A percentile compares a stretch with the other conserved stretches of the same genome.
These are phyloP conservation scores for Phyllotreta striolata DNA, from an alignment of 2,888 invertebrate species.

Conservation along the genomic window DNA sequence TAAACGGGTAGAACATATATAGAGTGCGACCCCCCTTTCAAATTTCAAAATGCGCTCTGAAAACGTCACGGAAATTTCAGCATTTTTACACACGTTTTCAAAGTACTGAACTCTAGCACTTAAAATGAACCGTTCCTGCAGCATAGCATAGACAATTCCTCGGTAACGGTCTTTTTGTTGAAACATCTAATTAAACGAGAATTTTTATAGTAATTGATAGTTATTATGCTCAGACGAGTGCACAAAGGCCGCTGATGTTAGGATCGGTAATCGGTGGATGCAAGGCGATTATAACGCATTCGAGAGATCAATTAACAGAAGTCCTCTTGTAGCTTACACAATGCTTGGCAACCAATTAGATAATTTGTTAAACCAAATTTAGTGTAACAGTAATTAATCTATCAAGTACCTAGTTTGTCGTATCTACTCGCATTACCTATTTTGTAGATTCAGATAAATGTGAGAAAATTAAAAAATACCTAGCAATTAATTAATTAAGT, in stretches of 20 bases:
- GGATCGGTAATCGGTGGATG: slow-evolving; percentile 4
- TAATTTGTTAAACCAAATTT: slow-evolving; percentile 17
- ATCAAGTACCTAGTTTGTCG: no score
- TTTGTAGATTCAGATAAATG: no score
- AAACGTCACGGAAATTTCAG: no score
- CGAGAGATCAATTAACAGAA: slow-evolving; percentile 6
- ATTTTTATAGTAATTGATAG: slow-evolving; percentile 19
- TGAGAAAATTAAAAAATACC: no score
- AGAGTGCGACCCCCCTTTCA: no score
- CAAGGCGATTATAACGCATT: slow-evolving; percentile 1
- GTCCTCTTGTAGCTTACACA: slow-evolving; percentile 5
- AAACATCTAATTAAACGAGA: slow-evolving; percentile 20
- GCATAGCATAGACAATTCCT: not conserved
- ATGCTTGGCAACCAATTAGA: not conserved
- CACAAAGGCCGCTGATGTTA: slow-evolving; percentile 10
- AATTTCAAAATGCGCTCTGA: no score
- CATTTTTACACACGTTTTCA: no score
- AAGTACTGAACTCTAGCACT: not conserved
- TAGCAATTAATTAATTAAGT: no score
- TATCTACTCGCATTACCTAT: no score
- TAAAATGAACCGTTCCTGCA: not conserved
- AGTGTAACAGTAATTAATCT: not conserved
- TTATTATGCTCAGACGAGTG: slow-evolving; percentile 11
- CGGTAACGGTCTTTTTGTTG: slow-evolving; percentile 16
- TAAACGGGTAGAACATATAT: no score